Percentiles rank a stretch among this genome's conserved stretches.
phyloP scores from a whole-genome alignment of 1,140 invertebrate genomes.

The Druon quercuslanigerum region DNA sequence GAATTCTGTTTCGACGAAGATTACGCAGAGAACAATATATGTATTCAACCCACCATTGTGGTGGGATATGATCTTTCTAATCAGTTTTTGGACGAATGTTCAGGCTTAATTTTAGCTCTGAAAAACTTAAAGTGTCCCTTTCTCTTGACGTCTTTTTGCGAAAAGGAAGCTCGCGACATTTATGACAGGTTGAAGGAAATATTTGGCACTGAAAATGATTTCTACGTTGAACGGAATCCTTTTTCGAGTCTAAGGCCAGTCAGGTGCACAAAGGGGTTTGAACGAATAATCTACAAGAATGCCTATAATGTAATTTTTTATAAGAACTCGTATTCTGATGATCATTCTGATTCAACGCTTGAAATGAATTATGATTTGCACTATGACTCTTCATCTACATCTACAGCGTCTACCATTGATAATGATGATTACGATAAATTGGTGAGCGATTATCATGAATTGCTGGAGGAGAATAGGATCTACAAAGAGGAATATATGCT shows the following conservation, averaged over 20 bases:
- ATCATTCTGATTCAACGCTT: too few relatives aligned
- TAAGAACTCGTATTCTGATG: too few relatives aligned
- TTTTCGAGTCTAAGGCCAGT: not conserved
- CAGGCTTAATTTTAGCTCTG: not conserved
- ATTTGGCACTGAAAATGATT: not conserved
- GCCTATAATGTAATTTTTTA: too few relatives aligned
- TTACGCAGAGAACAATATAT: not conserved
- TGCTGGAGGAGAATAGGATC: too few relatives aligned
- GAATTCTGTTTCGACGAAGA: not conserved
- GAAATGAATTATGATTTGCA: too few relatives aligned
- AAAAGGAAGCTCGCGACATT: not conserved
- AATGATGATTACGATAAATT: too few relatives aligned
- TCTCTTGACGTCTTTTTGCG: not conserved
- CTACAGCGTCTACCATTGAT: too few relatives aligned
- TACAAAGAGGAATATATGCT: too few relatives aligned
- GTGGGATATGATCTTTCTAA: not conserved
- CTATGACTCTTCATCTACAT: too few relatives aligned
- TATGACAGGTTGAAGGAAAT: not conserved
- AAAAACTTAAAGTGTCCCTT: constrained; percentile 1
- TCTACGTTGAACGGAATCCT: not conserved
- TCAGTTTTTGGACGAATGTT: not conserved
- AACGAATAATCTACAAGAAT: too few relatives aligned
- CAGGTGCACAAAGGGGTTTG: too few relatives aligned
- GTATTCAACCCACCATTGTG: not conserved
- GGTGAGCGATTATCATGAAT: too few relatives aligned